Evolutionary conservation across 2,797 vertebrate genomes (phyloP).

Genomic region (Neopelma chrysocephalum): DNA sequence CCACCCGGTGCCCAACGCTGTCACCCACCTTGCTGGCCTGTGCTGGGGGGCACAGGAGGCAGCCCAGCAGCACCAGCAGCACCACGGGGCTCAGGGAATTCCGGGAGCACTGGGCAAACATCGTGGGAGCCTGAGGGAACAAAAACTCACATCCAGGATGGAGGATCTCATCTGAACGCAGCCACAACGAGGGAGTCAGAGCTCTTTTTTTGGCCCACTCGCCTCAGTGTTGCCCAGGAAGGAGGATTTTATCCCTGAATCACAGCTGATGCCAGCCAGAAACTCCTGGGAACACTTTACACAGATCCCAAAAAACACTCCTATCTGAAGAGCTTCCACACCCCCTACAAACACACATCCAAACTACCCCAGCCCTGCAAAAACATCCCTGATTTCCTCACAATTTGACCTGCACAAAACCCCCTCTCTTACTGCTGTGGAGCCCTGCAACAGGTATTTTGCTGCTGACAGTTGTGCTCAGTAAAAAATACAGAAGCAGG

Average conservation of each 20-base stretch:
- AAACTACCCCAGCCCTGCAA: neutral
- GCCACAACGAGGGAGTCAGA: fast-evolving
- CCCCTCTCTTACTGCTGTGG: neutral
- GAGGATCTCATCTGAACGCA: neutral
- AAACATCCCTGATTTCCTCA: neutral
- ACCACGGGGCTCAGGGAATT: constrained; percentile 25
- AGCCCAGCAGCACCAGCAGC: constrained; percentile 50
- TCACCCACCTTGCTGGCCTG: constrained; percentile 71
- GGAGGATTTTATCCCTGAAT: neutral
- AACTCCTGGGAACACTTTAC: neutral
- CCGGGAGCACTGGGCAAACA: neutral
- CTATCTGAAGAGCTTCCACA: neutral
- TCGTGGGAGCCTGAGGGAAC: constrained; percentile 25
- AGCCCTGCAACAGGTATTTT: neutral
- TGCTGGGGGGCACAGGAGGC: constrained; percentile 54
- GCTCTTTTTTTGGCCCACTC: neutral
- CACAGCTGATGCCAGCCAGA: neutral
- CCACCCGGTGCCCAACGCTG: fast-evolving
- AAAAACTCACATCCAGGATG: neutral
- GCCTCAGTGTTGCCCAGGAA: neutral
- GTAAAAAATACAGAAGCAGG: neutral
- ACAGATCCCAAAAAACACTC: neutral
- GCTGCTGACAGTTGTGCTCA: neutral
- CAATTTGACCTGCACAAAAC: neutral
- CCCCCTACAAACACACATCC: neutral